Percentiles rank a stretch among this genome's conserved stretches.
Conservation (phyloP, 2,888 invertebrate species). For the Minunthozetes semirufus region DNA sequence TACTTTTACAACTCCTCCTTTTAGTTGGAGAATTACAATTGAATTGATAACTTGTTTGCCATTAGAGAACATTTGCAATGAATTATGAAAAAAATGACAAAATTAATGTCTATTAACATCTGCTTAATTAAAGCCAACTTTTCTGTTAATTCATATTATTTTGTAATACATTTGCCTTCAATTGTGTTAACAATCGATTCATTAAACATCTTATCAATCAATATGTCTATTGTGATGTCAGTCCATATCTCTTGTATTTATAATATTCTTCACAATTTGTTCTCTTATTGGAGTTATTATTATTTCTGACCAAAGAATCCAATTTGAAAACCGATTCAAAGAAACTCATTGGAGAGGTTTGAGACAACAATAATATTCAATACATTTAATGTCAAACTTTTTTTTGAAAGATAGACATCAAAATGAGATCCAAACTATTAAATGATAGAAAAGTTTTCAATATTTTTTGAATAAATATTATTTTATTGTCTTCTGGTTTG, state of each 20-base stretch:
- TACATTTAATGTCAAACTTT: background rate
- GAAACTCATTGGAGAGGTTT: too few species aligned
- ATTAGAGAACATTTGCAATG: background rate
- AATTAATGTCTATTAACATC: background rate
- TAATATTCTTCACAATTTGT: background rate
- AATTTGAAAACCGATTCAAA: too few species aligned
- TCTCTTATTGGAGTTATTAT: background rate
- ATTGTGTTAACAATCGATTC: background rate
- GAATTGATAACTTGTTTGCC: slow-evolving; percentile 13
- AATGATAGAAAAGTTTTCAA: background rate
- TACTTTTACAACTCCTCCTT: slow-evolving; percentile 9
- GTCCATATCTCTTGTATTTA: background rate
- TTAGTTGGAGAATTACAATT: slow-evolving; percentile 11
- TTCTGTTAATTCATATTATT: background rate
- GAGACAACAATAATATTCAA: too few species aligned
- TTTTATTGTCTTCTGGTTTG: background rate
- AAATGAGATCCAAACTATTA: background rate
- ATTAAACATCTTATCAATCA: background rate
- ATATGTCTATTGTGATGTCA: background rate
- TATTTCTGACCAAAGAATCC: too few species aligned
- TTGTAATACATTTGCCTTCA: background rate
- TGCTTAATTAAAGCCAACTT: slow-evolving; percentile 7
- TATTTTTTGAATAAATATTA: background rate
- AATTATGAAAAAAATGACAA: background rate
- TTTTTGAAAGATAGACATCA: background rate